Evolutionary conservation across 1,140 invertebrate genomes (phyloP), one percentile per base, ranked within the genome.

Genomic region (Pogonomyrmex barbatus): DNA sequence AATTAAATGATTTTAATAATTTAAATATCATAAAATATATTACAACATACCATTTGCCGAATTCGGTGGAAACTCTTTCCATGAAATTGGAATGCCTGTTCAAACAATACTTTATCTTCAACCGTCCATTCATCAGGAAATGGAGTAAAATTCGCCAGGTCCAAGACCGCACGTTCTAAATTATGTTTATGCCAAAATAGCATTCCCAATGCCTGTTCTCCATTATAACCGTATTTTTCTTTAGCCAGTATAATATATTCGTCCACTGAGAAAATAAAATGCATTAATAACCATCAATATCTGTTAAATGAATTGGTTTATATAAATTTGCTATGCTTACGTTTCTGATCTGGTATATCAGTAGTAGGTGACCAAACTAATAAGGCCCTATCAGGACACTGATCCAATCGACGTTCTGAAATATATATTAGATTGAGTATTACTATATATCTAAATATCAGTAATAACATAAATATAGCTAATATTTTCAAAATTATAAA

Each of bases 151-250:
- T 99, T 99, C 14, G 98, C 98, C 85, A 99, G 96, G 94, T 99
- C 99, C 92, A 98, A 95, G 2, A 99, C 97, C 4, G 99, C 99
- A 91, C 98, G 96, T 88, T 98, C 98, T 56, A 99, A 95, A 95
- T 99, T 98, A 95, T 99, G 99, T 95, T 99, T 99, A 92, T 99
- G 99, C 99, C 99, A 99, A 94, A 99, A 99, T 14, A 99, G 95
- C 98, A 99, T 99, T 14, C 99, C 99, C 47, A 99, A 95, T 39
- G 99, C 99, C 95, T 99, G 99, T 96, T 99, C 99, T 54, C 98
- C 98, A 95, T 99, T 99, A 91, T 99, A 99, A 65, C 98, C 98
- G 96, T 99, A 99, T 94, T 99, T 99, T 93, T 99, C 98, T 95
- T 99, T 99, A n/a, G 99, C 98, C 89, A 99, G 96, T 91, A 97